Base-by-base conservation (phyloP, 2,888 invertebrate species). In the Kryphioiulus occultus region DNA sequence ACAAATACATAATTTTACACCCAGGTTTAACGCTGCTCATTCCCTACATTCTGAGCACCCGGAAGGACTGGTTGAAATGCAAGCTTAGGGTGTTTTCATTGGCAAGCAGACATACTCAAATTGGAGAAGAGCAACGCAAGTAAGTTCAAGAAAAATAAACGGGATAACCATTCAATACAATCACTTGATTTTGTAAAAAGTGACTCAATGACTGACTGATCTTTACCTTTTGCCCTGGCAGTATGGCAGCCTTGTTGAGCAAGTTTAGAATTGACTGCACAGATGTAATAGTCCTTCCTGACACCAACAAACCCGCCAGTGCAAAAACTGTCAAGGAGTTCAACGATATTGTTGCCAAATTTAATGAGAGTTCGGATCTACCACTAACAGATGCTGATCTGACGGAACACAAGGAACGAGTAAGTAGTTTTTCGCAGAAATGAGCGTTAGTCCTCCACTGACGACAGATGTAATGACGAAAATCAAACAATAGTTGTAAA, bases 231-330 rank as follows among this genome's bases (percentile, higher is more conserved):
- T 7, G 35, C 12, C 30, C 30, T 59, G 17, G 32, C 35, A 88
- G 88, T 59, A 87, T 99, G 98, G 99, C 98, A 9, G 97, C 98
- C 89, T 93, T 99, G 35, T 93, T 99, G 84, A 96, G 97, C 2
- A 99, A 99, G 93, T 99, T 99, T 93, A 94, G 99, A 88, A 99
- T 99, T 91, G 98, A 99, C 92, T 99, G 97, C 92, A 97, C 98
- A 0, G 98, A 98, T 89, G 93, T 99, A 89, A 96, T 96, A 91
- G 95, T 99, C 89, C 95, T 99, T 89, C 95, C 98, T 0, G 98
- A 98, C 92, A 95, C 98, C 88, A 96, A 96, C 47, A 96, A 95
- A 91, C 95, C 96, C 90, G 97, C 98, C 0, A 94, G 94, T 89
- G 95, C 96, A 89, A 93, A 94, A n/a, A 96, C 87, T 0, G 26